Evolutionary conservation across 2,888 invertebrate genomes (phyloP), one percentile per base, ranked within the genome.

Genomic region (Diogma glabrata): DNA sequence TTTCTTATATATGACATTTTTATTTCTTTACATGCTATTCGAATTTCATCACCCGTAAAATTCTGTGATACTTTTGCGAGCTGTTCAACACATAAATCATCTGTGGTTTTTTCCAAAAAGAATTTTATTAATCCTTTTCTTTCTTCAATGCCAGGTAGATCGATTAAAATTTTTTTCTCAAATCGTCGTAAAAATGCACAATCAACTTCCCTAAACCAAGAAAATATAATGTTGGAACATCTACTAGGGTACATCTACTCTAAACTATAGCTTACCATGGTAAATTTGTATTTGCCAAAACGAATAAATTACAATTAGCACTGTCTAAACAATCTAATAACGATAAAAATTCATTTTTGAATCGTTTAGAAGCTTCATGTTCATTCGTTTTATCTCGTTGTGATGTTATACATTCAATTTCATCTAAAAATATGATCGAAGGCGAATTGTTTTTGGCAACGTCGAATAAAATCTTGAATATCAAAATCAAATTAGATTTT

Each of bases 381-480:
- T 89, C 87, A 0, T 79, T 79, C 1, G 74, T 67, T 10, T 77
- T 72, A 2, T 80, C 77, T 3, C 78, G 72, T 52, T 72, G 73
- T 3, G 86, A 81, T 17, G 87, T 84, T 26, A 94, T 67, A 12
- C 91, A 84, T 64, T 95, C 95, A 52, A 94, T 77, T 70, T 95
- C 95, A 64, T 95, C 95, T 47, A 95, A 78, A 68, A 95, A 95
- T 60, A 95, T 87, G 9, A 91, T 86, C 0, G 92, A 85, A 0
- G 95, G 95, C 0, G 91, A 82, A 63, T 87, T 83, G 64, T 81
- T 79, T 30, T 82, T 76, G 0, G 95, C 94, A 69, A 92, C 73
- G 58, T 93, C 89, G 67, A 93, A 93, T 43, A 95, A 72, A 0
- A 90, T 82, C 86, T 85, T 57, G 1, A 55, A 51, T 40, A 24